A percentile compares a stretch with the other conserved stretches of the same genome.
Evolutionary conservation across 2,797 vertebrate species (phyloP).

Genomic region (Poliocrania exsul): DNA sequence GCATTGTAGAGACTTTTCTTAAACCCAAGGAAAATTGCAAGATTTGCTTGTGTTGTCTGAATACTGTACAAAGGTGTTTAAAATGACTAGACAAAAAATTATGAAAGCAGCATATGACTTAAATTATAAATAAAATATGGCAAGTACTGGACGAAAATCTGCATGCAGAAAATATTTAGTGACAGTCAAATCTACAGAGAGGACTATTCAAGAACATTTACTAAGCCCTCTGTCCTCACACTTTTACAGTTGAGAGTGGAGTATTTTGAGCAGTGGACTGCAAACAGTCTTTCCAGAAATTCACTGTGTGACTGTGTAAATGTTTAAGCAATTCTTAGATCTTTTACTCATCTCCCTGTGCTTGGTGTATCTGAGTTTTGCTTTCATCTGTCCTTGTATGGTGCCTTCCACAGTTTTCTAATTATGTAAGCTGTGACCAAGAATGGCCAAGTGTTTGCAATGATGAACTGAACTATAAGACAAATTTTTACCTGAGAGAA

Average conservation of each 20-base stretch:
- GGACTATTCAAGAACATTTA: neutral
- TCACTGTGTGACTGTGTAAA: neutral
- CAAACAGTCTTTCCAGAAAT: neutral
- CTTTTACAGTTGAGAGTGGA: neutral
- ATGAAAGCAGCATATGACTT: slow-evolving; percentile 18
- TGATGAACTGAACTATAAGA: neutral
- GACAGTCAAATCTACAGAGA: neutral
- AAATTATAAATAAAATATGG: slow-evolving; percentile 28
- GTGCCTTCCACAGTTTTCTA: neutral
- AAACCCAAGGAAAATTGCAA: neutral
- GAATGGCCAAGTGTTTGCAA: neutral
- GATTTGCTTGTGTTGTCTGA: neutral
- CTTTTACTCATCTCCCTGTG: neutral
- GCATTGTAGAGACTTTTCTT: neutral
- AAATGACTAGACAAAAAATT: slow-evolving; percentile 58
- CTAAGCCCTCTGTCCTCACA: neutral
- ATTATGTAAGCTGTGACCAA: neutral
- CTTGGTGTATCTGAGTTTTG: neutral
- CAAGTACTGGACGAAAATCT: neutral
- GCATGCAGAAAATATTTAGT: neutral
- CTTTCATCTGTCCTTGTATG: neutral
- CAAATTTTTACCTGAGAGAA: neutral
- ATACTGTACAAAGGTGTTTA: neutral
- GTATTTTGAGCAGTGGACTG: neutral
- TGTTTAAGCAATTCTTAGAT: neutral